Evolutionary conservation across 2,888 invertebrate genomes (phyloP).

Genomic region (Drosophila peninsularis): DNA sequence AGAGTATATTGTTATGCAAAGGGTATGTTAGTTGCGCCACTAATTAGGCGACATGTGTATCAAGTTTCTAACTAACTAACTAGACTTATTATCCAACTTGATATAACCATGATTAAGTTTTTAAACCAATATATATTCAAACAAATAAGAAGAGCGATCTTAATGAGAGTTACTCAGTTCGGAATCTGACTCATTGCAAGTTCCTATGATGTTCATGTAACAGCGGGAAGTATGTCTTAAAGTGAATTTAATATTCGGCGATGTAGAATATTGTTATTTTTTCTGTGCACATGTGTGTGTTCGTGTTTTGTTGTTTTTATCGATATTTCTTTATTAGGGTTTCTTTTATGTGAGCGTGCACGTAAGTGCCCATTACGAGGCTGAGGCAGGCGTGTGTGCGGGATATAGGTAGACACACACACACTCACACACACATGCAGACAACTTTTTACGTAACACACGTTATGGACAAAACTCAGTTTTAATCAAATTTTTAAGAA

Average conservation of each 20-base stretch:
- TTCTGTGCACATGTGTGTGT: slow-evolving; percentile 18
- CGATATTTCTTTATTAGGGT: slow-evolving; percentile 79
- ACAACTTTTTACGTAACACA: slow-evolving; percentile 68
- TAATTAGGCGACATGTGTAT: background rate
- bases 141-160: no score
- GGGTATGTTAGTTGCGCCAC: background rate
- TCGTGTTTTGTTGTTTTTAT: slow-evolving; percentile 70
- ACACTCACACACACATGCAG: slow-evolving; percentile 10
- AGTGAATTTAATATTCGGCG: slow-evolving; percentile 2
- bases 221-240: background rate
- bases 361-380: slow-evolving; percentile 72
- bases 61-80: no score
- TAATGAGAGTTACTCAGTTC: background rate
- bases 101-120: no score
- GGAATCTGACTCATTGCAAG: background rate
- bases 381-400: slow-evolving; percentile 13
- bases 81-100: no score
- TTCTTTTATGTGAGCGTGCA: slow-evolving; percentile 79
- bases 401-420: slow-evolving; percentile 15
- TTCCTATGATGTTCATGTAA: background rate
- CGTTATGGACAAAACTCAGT: slow-evolving; percentile 47
- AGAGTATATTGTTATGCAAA: background rate
- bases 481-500: slow-evolving; percentile 59
- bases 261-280: slow-evolving; percentile 17
- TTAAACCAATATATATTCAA: no score